Base-by-base conservation (phyloP, 2,113 vertebrate genomes). In the Haplotaxodon microlepis region DNA sequence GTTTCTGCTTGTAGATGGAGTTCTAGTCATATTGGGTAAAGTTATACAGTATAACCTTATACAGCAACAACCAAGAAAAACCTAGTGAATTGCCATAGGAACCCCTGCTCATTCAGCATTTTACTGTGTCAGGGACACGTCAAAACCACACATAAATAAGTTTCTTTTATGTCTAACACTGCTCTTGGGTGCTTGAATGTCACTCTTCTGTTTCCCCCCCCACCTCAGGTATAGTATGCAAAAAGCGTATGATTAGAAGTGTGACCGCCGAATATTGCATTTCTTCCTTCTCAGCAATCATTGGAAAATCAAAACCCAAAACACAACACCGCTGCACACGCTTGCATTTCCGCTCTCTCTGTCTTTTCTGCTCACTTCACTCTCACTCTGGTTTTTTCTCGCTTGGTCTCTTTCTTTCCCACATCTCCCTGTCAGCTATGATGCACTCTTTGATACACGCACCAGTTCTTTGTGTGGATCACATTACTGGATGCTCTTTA, bases 401-500 rank as follows among this genome's bases (percentile, higher is more conserved):
- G 27, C 56, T 83, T 79, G 50, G 89, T 90, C 38, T 82, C 73
- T 88, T 88, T 86, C 76, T 93, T 83, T 89, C 63, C 81, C 56
- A 21, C 50, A 66, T 69, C 85, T 91, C 81, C 87, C 79, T 57
- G 90, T 91, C 87, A 90, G 85, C 86, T 85, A 88, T 85, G 84
- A 88, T 89, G 78, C 89, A 56, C 87, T 66, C 92, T 94, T 94
- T 93, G 90, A 95, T 91, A 82, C 66, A 27, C 19, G 7, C 84
- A 84, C 84, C 78, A 34, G 2, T 79, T 84, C 63, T 84, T 82
- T 66, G 29, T 31, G 81, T 85, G 87, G 57, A 88, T 86, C 92
- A 87, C 92, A 94, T 94, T 86, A 91, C 86, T 91, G 86, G 85
- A 91, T 94, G 56, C 84, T 90, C 93, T 91, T 91, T 78, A 88